phyloP scores from a whole-genome alignment of 2,888 invertebrate species.

The Lasioglossum villosulum region DNA sequence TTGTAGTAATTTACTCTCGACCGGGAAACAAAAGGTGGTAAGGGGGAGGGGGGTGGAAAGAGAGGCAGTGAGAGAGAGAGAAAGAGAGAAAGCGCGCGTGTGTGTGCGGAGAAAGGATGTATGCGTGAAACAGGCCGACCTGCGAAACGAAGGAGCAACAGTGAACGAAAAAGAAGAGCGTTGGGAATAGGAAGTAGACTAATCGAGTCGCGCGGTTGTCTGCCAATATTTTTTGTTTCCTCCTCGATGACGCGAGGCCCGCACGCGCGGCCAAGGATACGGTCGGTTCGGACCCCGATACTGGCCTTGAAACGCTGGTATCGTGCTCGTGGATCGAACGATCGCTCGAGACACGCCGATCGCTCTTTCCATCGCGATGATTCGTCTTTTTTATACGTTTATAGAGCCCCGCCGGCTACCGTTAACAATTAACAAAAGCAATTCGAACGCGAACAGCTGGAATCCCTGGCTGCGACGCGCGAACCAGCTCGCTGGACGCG shows the following conservation, averaged over 20 bases:
- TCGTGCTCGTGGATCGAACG: slow-evolving; percentile 20
- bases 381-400: slow-evolving; percentile 69
- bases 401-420: slow-evolving; percentile 37
- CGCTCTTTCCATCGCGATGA: slow-evolving; percentile 41
- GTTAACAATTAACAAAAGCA: slow-evolving; percentile 14
- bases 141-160: slow-evolving; percentile 27
- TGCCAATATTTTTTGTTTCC: slow-evolving; percentile 24
- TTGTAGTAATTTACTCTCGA: slow-evolving; percentile 31
- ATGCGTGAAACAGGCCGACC: slow-evolving; percentile 6
- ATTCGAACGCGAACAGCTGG: background rate
- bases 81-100: background rate
- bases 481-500: background rate
- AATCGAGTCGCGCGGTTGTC: slow-evolving; percentile 15
- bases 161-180: slow-evolving; percentile 27
- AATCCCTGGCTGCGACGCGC: background rate
- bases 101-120: background rate
- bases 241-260: slow-evolving; percentile 24
- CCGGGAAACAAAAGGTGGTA: slow-evolving; percentile 4
- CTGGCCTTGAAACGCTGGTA: background rate
- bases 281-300: slow-evolving; percentile 4
- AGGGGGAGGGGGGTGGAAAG: no score
- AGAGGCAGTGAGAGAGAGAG: background rate
- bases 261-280: background rate
- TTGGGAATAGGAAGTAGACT: slow-evolving; percentile 31
- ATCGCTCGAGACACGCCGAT: slow-evolving; percentile 28